A percentile compares a stretch with the other conserved stretches of the same genome.
Conservation (phyloP, 2,113 vertebrate species). For the Eptatretus burgeri region DNA sequence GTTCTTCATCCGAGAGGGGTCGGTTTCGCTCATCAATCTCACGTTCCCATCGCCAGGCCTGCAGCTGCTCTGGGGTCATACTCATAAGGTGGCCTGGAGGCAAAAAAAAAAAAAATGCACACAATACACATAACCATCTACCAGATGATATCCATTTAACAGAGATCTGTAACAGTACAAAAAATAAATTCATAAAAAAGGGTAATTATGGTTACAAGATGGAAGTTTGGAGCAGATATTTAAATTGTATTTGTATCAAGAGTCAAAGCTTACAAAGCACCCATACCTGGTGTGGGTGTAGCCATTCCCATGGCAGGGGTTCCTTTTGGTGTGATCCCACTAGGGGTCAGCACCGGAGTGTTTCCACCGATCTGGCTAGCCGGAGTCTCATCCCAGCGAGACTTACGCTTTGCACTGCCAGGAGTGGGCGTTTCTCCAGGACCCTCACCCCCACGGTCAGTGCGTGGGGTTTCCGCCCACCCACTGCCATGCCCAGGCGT, state of each 20-base stretch:
- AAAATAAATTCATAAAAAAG: background rate
- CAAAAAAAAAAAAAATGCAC: background rate
- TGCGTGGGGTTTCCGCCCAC: conserved; percentile 86
- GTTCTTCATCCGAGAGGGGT: conserved; percentile 75
- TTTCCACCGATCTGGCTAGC: conserved; percentile 92
- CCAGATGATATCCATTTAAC: background rate
- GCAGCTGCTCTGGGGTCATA: conserved; percentile 95
- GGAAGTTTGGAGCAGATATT: background rate
- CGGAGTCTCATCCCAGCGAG: conserved; percentile 85
- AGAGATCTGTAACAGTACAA: background rate
- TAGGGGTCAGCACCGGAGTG: conserved; percentile 63
- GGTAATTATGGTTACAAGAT: background rate
- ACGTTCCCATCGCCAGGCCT: conserved; percentile 91
- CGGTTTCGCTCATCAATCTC: conserved; percentile 93
- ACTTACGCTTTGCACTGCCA: conserved; percentile 84
- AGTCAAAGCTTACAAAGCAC: background rate
- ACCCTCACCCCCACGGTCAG: conserved; percentile 75
- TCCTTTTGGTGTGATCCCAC: conserved; percentile 72
- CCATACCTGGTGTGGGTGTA: conserved; percentile 64
- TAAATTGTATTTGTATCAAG: too few species aligned
- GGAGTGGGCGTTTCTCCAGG: conserved; percentile 89
- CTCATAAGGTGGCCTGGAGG: conserved; percentile 75
- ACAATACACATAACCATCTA: background rate
- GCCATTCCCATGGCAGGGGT: conserved; percentile 98
- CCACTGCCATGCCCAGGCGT: conserved; percentile 87